Evolutionary conservation across 2,113 vertebrate genomes (phyloP), one percentile per base, ranked within the genome.

Genomic region (Anguilla rostrata): DNA sequence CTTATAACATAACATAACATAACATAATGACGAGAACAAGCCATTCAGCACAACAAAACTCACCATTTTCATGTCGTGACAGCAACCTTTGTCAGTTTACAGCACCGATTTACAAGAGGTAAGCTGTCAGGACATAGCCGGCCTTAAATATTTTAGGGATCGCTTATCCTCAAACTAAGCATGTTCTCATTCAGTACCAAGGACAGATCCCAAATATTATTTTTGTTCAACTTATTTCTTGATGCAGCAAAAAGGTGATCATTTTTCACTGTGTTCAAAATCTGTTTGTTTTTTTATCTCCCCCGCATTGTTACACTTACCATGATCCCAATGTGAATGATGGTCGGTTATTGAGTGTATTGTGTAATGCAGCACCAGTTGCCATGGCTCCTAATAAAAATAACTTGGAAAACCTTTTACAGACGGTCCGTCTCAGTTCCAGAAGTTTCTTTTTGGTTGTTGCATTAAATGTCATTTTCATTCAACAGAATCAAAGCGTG

Each of bases 171-270:
- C 18, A 66, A 26, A 22, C 18, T 26, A 22, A 20, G 22, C 5
- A 63, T 63, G 16, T 63, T 63, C 60, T 46, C 57, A 84, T 93
- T 93, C 92, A 94, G 92, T 91, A 92, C 93, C 92, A 94, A 93
- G 91, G 92, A 93, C 93, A 93, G 93, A 90, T 92, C 92, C 83
- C 29, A 46, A n/a, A 49, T 75, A 53, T 81, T 46, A 26, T 63
- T 46, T 46, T 83, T 22, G 43, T 46, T 8, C 0, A 14, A 53
- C 11, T 53, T 1, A 53, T 22, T 39, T 46, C 78, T 63, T 43
- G 63, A 66, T 66, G 60, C 60, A 0, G 0, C 22, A 26, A 66
- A 46, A 8, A 22, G 8, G 20, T 66, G 1, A 66, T 66, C 1
- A 66, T 66, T 66, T 66, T 66, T 5, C 60, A 3, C 8, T 0